Conservation (phyloP, 2,113 vertebrate species). For the Dasyurus viverrinus region DNA sequence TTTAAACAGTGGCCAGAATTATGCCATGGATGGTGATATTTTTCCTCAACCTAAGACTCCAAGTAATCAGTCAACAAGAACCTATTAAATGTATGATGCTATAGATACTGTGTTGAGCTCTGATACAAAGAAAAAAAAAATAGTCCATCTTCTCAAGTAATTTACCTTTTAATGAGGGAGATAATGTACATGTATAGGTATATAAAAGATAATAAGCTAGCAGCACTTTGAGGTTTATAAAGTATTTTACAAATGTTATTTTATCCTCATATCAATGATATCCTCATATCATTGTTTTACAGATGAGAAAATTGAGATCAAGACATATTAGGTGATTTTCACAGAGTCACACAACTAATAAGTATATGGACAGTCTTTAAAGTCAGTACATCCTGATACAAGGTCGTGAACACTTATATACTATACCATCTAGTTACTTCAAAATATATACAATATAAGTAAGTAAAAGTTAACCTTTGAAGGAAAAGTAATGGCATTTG, state of each 20-base stretch:
- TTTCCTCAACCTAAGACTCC: neutral
- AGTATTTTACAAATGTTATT: neutral
- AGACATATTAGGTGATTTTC: neutral
- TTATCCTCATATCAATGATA: neutral
- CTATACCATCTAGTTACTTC: neutral
- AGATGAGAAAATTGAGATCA: neutral
- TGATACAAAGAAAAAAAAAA: too few species aligned
- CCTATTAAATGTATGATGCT: neutral
- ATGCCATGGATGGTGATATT: neutral
- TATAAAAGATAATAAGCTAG: neutral
- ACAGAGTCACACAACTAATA: neutral
- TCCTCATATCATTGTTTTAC: neutral
- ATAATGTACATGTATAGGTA: neutral
- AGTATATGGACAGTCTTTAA: neutral
- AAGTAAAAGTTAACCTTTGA: neutral
- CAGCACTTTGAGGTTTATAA: neutral
- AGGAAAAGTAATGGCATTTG: neutral
- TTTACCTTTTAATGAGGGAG: neutral
- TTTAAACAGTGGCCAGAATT: neutral
- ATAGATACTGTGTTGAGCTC: neutral
- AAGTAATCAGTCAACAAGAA: neutral
- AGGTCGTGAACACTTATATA: neutral
- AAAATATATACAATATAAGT: neutral
- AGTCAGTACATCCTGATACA: neutral
- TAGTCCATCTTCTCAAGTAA: neutral